Conservation (phyloP, 2,888 invertebrate species). For the Campaea margaritaria region DNA sequence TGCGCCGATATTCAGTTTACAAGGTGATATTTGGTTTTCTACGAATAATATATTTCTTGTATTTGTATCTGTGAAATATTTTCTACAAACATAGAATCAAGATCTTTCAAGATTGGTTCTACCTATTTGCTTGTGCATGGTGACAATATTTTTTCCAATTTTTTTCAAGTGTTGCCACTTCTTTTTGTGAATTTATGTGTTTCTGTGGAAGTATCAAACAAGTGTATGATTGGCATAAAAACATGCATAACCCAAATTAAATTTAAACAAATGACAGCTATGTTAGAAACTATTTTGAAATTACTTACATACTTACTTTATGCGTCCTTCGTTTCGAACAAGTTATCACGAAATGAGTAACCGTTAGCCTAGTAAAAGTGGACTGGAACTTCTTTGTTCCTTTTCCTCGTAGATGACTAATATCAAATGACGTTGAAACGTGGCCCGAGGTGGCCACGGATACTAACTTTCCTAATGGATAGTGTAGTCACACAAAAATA, state of each 20-base stretch:
- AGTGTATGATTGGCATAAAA: too few relatives aligned
- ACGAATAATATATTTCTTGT: slow-evolving; percentile 1
- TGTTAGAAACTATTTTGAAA: not conserved
- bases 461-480: slow-evolving; percentile 76
- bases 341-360: slow-evolving; percentile 39
- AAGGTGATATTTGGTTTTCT: slow-evolving; percentile 23
- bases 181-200: too few relatives aligned
- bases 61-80: not conserved
- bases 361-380: slow-evolving; percentile 44
- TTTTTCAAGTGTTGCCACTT: too few relatives aligned
- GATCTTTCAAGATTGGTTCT: too few relatives aligned
- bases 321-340: slow-evolving; percentile 9
- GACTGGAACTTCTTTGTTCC: slow-evolving; percentile 59
- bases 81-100: too few relatives aligned
- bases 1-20: slow-evolving; percentile 19
- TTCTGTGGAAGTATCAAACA: too few relatives aligned
- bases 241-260: too few relatives aligned
- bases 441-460: slow-evolving; percentile 51
- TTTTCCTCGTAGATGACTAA: slow-evolving; percentile 71
- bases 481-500: slow-evolving; percentile 48
- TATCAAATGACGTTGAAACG: slow-evolving; percentile 67
- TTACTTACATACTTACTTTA: slow-evolving; percentile 1
- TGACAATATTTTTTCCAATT: too few relatives aligned
- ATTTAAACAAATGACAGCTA: not conserved
- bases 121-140: too few relatives aligned